Evolutionary conservation across 2,797 vertebrate genomes (phyloP), one percentile per base, ranked within the genome.

Genomic region (Sebastes taczanowskii): DNA sequence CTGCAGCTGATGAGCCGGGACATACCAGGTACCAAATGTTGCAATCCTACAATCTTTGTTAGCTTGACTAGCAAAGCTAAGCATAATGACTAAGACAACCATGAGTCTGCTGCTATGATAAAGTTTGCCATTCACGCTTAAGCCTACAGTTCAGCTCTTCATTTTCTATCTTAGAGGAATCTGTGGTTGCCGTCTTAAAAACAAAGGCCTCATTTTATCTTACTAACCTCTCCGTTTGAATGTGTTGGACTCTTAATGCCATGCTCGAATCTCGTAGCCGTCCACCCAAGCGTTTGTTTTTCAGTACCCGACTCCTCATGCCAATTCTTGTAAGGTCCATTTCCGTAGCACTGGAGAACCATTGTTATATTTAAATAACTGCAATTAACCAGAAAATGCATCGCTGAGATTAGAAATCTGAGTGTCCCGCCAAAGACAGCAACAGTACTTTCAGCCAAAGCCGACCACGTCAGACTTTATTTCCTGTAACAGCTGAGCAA

Each of bases 1-100:
- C 62, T 81, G 68, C 86, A 77, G 78, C 42, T 72, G 67, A 78
- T 58, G 58, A 80, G 42, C 49, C 14, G 52, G 55, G 30, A 35
- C 35, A 38, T 73, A 64, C 20, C 20, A n/a, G 16, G 34, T 62
- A 72, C 25, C 55, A 75, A 75, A 77, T 83, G 52, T 59, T 84
- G 76, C 71, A 79, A 68, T 56, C 18, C 70, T 66, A 71, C 49
- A 35, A 29, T 71, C 58, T 78, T 22, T 72, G 30, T 84, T 88
- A 85, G 69, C 78, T 86, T 67, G 60, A 78, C 71, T 80, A 74
- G 82, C 63, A 78, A 88, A 90, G 84, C 85, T 80, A 71, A 56
- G 85, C 80, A 78, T 77, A 73, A 80, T 85, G 85, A 84, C 76
- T 68, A 34, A 38, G 62, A 72, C 62, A 78, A 27, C 56, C 74